Base-by-base conservation (phyloP, 2,888 invertebrate species). In the Boloria selene region DNA sequence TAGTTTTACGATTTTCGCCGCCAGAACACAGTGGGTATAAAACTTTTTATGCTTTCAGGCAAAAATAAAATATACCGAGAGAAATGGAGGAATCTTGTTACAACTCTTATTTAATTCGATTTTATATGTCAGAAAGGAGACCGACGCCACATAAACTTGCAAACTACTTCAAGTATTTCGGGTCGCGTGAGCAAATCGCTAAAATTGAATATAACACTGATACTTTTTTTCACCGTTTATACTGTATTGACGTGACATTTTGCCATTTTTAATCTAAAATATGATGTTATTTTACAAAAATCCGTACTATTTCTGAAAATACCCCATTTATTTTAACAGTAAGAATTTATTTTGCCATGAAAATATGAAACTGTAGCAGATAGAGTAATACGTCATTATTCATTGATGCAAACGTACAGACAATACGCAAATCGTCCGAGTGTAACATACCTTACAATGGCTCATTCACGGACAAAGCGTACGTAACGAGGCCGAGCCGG, bases 401-500 rank as follows among this genome's bases (percentile, higher is more conserved):
- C 44, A 45, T 17, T 18, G 6, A 56, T 56, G 56, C 56, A 56
- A 56, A 62, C 38, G 22, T 53, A 38, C 49, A 17, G 16, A 52
- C 31, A 53, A 52, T 70, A 26, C 55, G 50, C 53, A 65, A 72
- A 70, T 67, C 55, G 52, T 52, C 60, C 54, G 54, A 61, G 58
- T 68, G 63, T 61, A 61, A 65, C 42, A 18, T 44, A 52, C 68
- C 69, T 61, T 68, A 80, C 78, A 81, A 79, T 81, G 74, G 75
- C 69, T 75, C 77, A 75, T 76, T 79, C 76, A 75, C 75, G 52
- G 67, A 82, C 82, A 84, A 85, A 83, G 81, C 79, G 74, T 67
- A 72, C 80, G 77, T 86, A 87, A 87, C 85, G 85, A 88, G 86
- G 83, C 69, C 84, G 76, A 77, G 77, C 83, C 86, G 88, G 88